phyloP scores from a whole-genome alignment of 2,888 invertebrate species.

The Pristionchus exspectatus region DNA sequence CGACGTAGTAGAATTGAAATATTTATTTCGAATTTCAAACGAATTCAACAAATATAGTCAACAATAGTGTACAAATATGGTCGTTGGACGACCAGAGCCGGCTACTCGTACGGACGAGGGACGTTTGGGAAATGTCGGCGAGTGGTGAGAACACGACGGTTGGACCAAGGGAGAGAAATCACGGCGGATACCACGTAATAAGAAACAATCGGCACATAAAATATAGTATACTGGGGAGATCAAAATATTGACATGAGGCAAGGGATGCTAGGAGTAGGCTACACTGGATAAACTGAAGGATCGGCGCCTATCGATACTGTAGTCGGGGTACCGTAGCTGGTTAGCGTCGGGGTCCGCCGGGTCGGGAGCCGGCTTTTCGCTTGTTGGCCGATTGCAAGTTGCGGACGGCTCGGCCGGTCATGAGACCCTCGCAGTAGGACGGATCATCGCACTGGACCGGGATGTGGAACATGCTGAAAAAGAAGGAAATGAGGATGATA shows the following conservation, averaged over 20 bases:
- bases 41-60: conserved; percentile 8
- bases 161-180: not conserved
- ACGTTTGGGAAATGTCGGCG: not conserved
- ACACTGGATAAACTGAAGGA: not conserved
- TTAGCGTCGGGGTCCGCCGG: not conserved
- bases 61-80: conserved; percentile 30
- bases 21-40: not conserved
- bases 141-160: too few relatives aligned
- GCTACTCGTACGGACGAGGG: not conserved
- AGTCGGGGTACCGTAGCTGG: not conserved
- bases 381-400: not conserved
- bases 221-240: not conserved
- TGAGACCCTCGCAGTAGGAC: conserved; percentile 27
- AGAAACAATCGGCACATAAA: not conserved
- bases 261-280: not conserved
- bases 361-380: not conserved
- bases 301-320: not conserved
- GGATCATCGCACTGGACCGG: conserved; percentile 46
- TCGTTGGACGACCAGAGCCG: not conserved
- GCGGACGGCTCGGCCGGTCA: not conserved
- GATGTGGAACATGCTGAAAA: conserved; percentile 51
- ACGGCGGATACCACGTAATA: not conserved
- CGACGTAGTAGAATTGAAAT: not conserved
- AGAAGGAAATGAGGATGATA: not conserved
- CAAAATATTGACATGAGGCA: not conserved